Conservation (phyloP, 1,140 invertebrate genomes). For the Eumeta japonica region DNA sequence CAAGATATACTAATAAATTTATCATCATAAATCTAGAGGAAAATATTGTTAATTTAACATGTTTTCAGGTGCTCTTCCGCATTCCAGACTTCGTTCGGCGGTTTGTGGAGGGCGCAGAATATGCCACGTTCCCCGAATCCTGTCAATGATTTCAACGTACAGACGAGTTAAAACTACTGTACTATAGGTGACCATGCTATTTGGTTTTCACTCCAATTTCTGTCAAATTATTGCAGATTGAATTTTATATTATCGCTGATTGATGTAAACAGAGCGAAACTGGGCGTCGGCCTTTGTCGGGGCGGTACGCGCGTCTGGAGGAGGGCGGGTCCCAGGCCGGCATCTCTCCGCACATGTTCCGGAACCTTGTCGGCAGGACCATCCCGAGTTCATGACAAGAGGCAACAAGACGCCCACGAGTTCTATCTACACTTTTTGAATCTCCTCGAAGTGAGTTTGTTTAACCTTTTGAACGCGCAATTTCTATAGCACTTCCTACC, state of each 20-base stretch:
- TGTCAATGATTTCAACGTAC: conserved; percentile 85
- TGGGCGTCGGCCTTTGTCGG: conserved; percentile 86
- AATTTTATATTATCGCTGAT: neutral
- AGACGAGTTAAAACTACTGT: conserved; percentile 73
- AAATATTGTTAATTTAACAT: neutral
- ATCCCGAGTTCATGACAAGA: conserved; percentile 93
- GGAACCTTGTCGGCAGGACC: conserved; percentile 84
- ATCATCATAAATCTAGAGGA: too few species aligned
- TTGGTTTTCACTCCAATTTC: too few species aligned
- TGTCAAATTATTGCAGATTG: neutral
- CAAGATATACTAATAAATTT: too few species aligned
- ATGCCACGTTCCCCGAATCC: conserved; percentile 69
- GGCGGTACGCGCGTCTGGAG: conserved; percentile 78
- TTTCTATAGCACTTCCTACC: too few species aligned
- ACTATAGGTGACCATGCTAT: too few species aligned
- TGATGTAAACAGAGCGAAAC: conserved; percentile 60
- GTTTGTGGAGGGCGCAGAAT: conserved; percentile 73
- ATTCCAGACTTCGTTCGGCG: conserved; percentile 85
- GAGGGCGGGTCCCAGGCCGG: conserved; percentile 67
- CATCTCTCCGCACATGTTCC: conserved; percentile 91
- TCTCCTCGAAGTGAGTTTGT: conserved; percentile 74
- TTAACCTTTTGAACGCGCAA: too few species aligned
- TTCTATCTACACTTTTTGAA: conserved; percentile 93
- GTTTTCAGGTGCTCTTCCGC: conserved; percentile 84
- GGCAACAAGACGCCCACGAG: conserved; percentile 98